Evolutionary conservation across 2,888 invertebrate genomes (phyloP).

Genomic region (Phortica magna): DNA sequence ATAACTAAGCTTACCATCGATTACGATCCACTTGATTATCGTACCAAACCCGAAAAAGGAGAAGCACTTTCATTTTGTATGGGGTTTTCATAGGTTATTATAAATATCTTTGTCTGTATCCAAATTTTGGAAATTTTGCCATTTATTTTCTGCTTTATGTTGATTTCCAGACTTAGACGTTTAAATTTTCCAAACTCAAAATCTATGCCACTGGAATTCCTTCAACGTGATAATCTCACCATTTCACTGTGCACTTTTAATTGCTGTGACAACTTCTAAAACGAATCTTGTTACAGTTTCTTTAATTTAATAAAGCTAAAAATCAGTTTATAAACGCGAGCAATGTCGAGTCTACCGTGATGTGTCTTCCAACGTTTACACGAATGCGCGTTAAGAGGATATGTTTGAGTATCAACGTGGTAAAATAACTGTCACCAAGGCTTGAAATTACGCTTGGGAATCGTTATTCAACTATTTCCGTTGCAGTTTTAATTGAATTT

Average conservation of each 20-base stretch:
- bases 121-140: no score
- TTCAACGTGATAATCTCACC: slow-evolving; percentile 57
- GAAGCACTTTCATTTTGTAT: no score
- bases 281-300: slow-evolving; percentile 52
- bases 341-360: slow-evolving; percentile 41
- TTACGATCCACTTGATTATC: no score
- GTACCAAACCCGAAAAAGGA: no score
- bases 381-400: neutral
- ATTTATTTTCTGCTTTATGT: no score
- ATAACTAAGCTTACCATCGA: no score
- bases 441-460: slow-evolving; percentile 7
- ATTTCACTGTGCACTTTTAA: slow-evolving; percentile 65
- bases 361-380: neutral
- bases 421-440: neutral
- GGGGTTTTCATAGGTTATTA: no score
- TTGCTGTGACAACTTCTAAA: slow-evolving; percentile 62
- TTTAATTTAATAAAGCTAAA: slow-evolving; percentile 70
- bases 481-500: slow-evolving; percentile 38
- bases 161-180: no score
- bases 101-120: no score
- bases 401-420: neutral
- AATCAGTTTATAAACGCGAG: slow-evolving; percentile 66
- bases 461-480: slow-evolving; percentile 26
- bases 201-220: no score
- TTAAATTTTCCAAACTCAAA: no score